A percentile compares a stretch with the other conserved stretches of the same genome.
Evolutionary conservation across 2,888 invertebrate genomes (phyloP).

Genomic region (Phoronis australis): DNA sequence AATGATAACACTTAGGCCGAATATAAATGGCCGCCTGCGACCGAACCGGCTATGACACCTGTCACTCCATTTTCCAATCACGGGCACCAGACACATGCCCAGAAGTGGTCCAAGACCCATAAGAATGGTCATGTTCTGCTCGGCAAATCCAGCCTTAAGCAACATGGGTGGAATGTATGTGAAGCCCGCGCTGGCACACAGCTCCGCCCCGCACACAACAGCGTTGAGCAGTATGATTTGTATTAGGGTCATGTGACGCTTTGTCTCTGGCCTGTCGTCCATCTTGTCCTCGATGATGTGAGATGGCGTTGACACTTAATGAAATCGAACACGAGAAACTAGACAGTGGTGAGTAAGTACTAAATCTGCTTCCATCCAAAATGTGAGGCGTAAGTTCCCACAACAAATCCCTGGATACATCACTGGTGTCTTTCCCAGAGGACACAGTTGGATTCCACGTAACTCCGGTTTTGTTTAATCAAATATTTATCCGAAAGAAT

Average conservation of each 20-base stretch:
- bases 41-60: slow-evolving; percentile 48
- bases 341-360: too few relatives aligned
- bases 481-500: too few relatives aligned
- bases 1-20: slow-evolving; percentile 46
- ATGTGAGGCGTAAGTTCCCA: too few relatives aligned
- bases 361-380: too few relatives aligned
- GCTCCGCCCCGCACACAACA: slow-evolving; percentile 55
- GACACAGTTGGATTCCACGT: too few relatives aligned
- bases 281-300: too few relatives aligned
- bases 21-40: slow-evolving; percentile 54
- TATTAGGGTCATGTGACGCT: slow-evolving; percentile 23
- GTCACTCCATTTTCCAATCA: slow-evolving; percentile 54
- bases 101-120: slow-evolving; percentile 54
- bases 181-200: slow-evolving; percentile 55
- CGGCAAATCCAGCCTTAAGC: slow-evolving; percentile 53
- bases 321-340: too few relatives aligned
- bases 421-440: too few relatives aligned
- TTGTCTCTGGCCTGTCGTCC: too few relatives aligned
- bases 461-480: too few relatives aligned
- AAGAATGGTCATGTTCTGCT: slow-evolving; percentile 53
- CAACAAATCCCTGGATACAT: too few relatives aligned
- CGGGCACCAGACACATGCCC: slow-evolving; percentile 51
- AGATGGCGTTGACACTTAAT: too few relatives aligned
- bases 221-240: slow-evolving; percentile 51
- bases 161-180: slow-evolving; percentile 56